These are phyloP conservation scores for Dilophus febrilis DNA, from an alignment of 2,888 invertebrate genomes.

Conservation along the genomic window DNA sequence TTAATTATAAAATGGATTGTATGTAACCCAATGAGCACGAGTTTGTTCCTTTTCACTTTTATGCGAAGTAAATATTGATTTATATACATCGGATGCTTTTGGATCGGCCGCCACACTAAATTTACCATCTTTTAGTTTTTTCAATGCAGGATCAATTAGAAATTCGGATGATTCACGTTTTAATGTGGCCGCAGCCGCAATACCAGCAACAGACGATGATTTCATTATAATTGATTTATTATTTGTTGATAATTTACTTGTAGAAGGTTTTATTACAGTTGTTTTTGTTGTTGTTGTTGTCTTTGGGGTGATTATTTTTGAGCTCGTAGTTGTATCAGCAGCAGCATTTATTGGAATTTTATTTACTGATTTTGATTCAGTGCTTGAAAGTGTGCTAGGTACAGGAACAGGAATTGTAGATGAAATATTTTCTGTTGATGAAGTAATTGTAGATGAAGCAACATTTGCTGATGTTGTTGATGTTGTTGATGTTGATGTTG, in stretches of 20 bases:
- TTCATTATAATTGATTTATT: constrained; percentile 3
- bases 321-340: background rate
- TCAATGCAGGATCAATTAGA: constrained; percentile 49
- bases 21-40: constrained; percentile 94
- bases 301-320: too few relatives aligned
- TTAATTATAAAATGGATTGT: constrained; percentile 87
- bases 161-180: constrained; percentile 21
- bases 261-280: background rate
- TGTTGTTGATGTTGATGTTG: constrained; percentile 24
- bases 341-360: background rate
- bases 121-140: constrained; percentile 56
- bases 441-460: background rate
- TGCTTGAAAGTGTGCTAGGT: too few relatives aligned
- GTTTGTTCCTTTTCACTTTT: constrained; percentile 71
- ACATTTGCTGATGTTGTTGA: constrained; percentile 1
- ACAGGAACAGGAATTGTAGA: too few relatives aligned
- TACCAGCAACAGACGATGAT: too few relatives aligned
- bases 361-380: background rate
- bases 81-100: constrained; percentile 76
- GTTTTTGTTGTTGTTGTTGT: too few relatives aligned
- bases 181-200: constrained; percentile 4
- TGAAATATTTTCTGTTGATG: background rate
- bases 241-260: constrained; percentile 3
- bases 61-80: constrained; percentile 87
- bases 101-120: constrained; percentile 86